phyloP scores from a whole-genome alignment of 2,888 invertebrate species.

The Anorthoa munda region DNA sequence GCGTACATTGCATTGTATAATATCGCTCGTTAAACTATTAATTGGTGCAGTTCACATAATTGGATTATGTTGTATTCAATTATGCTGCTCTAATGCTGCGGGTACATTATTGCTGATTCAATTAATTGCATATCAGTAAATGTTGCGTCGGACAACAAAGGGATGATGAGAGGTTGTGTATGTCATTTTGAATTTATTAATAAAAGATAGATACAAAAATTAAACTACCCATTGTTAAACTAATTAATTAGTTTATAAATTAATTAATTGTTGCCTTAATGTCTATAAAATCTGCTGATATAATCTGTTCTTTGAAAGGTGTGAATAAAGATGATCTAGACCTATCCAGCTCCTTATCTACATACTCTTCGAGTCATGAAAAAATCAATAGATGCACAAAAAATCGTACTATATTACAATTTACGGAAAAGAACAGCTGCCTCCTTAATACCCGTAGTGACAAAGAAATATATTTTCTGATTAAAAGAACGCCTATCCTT shows the following conservation, averaged over 20 bases:
- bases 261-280: too few relatives aligned
- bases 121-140: conserved; percentile 53
- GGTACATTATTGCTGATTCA: conserved; percentile 48
- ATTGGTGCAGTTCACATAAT: conserved; percentile 51
- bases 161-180: neutral
- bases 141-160: conserved; percentile 1
- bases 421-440: too few relatives aligned
- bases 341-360: too few relatives aligned
- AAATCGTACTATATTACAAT: too few relatives aligned
- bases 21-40: conserved; percentile 53
- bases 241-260: neutral
- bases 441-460: too few relatives aligned
- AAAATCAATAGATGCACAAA: too few relatives aligned
- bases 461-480: neutral
- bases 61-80: conserved; percentile 68
- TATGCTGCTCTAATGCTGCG: conserved; percentile 54
- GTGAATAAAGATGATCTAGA: too few relatives aligned
- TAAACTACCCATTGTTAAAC: neutral
- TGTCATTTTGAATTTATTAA: neutral
- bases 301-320: too few relatives aligned
- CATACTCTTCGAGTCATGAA: too few relatives aligned
- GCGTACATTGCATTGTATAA: conserved; percentile 14
- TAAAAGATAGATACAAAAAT: neutral
- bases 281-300: too few relatives aligned
- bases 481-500: neutral